Evolutionary conservation across 2,888 invertebrate genomes (phyloP).

Genomic region (Brachyptera risi): DNA sequence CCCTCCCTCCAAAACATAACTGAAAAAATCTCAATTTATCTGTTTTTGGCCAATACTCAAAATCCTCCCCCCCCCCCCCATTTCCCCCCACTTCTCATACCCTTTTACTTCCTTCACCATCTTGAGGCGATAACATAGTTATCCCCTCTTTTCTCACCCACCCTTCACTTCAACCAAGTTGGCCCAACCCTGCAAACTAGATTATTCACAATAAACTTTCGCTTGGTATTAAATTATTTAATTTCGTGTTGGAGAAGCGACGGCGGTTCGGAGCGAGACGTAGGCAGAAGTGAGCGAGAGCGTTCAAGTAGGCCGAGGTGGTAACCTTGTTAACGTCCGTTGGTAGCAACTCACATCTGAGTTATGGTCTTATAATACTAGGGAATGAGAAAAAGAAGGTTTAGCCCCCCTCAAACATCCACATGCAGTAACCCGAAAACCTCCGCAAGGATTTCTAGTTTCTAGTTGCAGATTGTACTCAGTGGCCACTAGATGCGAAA

Average conservation of each 20-base stretch:
- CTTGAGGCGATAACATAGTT: conserved; percentile 15
- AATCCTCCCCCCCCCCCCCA: conserved; percentile 11
- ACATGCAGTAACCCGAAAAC: neutral
- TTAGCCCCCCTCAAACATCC: conserved; percentile 21
- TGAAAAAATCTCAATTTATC: too few relatives aligned
- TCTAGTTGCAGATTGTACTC: conserved; percentile 8
- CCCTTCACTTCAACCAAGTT: conserved; percentile 1
- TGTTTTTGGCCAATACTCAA: conserved; percentile 17
- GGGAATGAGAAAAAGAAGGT: conserved; percentile 36
- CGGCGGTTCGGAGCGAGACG: conserved; percentile 38
- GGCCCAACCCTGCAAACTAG: conserved; percentile 42
- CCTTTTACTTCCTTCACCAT: neutral
- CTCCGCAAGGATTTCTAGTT: conserved; percentile 6
- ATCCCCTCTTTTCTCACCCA: conserved; percentile 8
- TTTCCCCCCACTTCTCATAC: neutral
- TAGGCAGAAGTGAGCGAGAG: conserved; percentile 50
- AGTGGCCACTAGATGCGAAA: neutral
- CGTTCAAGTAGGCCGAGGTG: conserved; percentile 48
- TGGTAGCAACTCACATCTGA: conserved; percentile 33
- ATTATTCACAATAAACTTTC: conserved; percentile 53
- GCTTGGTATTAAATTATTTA: conserved; percentile 50
- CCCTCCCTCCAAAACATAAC: too few relatives aligned
- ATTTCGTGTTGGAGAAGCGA: conserved; percentile 42
- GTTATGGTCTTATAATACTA: conserved; percentile 37
- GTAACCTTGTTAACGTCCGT: conserved; percentile 36